phyloP scores from a whole-genome alignment of 2,113 vertebrate genomes.

The Podilymbus podiceps region DNA sequence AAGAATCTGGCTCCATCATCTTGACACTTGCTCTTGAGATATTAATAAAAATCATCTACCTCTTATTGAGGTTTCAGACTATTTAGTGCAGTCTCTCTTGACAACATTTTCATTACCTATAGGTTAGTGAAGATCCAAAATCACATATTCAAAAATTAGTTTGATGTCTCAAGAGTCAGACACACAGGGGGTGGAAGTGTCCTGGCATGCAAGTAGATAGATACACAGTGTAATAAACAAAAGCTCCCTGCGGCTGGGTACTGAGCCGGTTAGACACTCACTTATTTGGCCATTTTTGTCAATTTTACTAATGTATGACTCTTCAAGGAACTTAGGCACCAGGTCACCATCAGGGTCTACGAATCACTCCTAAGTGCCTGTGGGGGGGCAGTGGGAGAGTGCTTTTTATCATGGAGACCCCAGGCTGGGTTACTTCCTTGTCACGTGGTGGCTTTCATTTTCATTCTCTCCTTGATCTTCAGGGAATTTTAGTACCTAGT shows the following conservation, averaged over 20 bases:
- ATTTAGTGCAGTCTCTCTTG: neutral
- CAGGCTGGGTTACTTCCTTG: neutral
- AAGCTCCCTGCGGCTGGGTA: neutral
- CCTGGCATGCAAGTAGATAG: neutral
- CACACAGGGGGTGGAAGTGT: neutral
- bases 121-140: neutral
- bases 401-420: neutral
- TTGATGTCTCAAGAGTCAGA: neutral
- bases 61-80: neutral
- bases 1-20: too few relatives aligned
- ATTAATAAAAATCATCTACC: neutral
- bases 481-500: neutral
- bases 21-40: too few relatives aligned
- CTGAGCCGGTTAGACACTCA: neutral
- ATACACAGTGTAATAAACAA: neutral
- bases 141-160: neutral
- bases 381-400: neutral
- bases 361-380: neutral
- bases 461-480: neutral
- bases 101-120: neutral
- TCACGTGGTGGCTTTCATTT: neutral
- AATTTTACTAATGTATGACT: neutral
- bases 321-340: neutral
- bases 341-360: neutral
- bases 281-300: neutral